Percentiles rank a stretch among this genome's conserved stretches.
Evolutionary conservation across 1,140 invertebrate genomes (phyloP).

Genomic region (Schmidtea mediterranea): DNA sequence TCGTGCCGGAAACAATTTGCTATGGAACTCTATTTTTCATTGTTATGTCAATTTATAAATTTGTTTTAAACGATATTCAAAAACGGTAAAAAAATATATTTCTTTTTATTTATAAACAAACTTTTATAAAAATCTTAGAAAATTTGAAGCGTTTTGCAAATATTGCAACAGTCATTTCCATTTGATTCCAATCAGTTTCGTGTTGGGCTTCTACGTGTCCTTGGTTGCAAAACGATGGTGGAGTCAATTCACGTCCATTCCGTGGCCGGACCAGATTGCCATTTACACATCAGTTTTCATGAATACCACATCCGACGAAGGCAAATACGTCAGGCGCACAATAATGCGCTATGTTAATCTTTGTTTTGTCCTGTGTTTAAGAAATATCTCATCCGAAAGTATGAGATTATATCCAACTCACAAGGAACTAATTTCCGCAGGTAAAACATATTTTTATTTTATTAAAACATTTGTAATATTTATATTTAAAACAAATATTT

Average conservation of each 20-base stretch:
- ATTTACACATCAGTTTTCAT: conserved; percentile 53
- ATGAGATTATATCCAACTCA: too few species aligned
- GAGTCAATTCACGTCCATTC: conserved; percentile 51
- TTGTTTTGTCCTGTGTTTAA: conserved; percentile 40
- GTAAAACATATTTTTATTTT: too few species aligned
- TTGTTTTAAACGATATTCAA: conserved; percentile 29
- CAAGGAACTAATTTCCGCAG: too few species aligned
- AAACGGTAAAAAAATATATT: conserved; percentile 29
- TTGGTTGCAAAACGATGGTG: conserved; percentile 70
- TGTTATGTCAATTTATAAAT: conserved; percentile 34
- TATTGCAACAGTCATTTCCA: conserved; percentile 49
- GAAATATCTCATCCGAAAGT: too few species aligned
- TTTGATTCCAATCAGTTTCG: conserved; percentile 61
- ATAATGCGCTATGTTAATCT: conserved; percentile 37
- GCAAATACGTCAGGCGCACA: conserved; percentile 49
- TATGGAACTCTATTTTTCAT: conserved; percentile 36
- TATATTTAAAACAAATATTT: too few species aligned
- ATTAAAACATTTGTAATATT: too few species aligned
- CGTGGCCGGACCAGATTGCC: conserved; percentile 51
- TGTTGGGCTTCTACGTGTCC: conserved; percentile 68
- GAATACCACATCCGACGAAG: conserved; percentile 47
- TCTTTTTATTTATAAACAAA: neutral
- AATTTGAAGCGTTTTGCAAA: conserved; percentile 44
- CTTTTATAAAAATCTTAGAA: conserved; percentile 18
- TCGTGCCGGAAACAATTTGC: conserved; percentile 37